Evolutionary conservation across 2,797 vertebrate genomes (phyloP).

Genomic region (Anolis apletophallus): DNA sequence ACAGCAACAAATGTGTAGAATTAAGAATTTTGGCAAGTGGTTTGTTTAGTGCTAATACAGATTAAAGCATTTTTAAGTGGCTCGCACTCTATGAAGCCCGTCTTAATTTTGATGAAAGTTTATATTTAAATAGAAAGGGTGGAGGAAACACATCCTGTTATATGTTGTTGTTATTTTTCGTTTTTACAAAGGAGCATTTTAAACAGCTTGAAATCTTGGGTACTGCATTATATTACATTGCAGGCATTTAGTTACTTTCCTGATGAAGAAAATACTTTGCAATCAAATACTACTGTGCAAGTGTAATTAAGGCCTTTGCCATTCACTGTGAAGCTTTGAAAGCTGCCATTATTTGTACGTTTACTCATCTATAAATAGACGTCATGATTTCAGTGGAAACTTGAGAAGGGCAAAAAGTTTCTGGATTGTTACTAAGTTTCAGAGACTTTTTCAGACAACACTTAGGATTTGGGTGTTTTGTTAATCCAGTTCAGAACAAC

Average conservation of each 20-base stretch:
- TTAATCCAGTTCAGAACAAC: no score
- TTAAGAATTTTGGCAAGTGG: constrained; percentile 35
- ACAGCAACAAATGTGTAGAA: constrained; percentile 4
- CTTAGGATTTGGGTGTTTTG: not conserved
- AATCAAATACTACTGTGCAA: constrained; percentile 22
- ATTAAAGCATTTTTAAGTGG: constrained; percentile 45
- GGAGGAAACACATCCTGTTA: constrained; percentile 30
- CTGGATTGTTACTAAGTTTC: not conserved
- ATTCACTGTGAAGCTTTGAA: constrained; percentile 18
- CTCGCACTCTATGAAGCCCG: constrained; percentile 17
- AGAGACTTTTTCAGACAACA: not conserved
- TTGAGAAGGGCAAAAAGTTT: not conserved
- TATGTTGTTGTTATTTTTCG: not conserved
- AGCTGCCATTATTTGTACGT: constrained; percentile 40
- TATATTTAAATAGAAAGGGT: constrained; percentile 16
- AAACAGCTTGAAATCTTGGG: constrained; percentile 40
- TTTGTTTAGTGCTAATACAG: constrained; percentile 24
- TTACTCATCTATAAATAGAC: constrained; percentile 38
- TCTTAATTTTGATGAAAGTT: constrained; percentile 43
- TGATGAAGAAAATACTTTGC: constrained; percentile 30
- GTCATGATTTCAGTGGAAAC: constrained; percentile 43
- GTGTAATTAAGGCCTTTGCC: constrained; percentile 54
- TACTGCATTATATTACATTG: not conserved
- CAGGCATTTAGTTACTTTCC: constrained; percentile 37
- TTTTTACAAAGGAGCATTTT: constrained; percentile 37